phyloP scores from a whole-genome alignment of 1,140 invertebrate genomes.

The Metopolophium dirhodum region DNA sequence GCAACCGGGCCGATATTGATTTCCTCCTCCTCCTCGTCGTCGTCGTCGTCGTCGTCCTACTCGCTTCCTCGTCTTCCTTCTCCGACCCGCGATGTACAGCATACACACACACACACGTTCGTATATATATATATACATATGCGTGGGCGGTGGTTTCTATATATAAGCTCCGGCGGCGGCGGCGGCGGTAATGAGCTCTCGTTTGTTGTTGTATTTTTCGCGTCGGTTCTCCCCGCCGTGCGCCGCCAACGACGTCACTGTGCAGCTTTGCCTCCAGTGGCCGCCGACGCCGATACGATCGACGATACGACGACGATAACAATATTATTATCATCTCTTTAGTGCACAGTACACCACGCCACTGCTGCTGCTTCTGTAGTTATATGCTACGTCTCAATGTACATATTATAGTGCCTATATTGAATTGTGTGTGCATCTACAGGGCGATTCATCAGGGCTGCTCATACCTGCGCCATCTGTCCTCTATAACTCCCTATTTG shows the following conservation, averaged over 20 bases:
- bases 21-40: neutral
- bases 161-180: neutral
- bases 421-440: neutral
- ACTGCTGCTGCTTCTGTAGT: neutral
- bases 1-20: slow-evolving; percentile 50
- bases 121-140: neutral
- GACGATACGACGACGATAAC: neutral
- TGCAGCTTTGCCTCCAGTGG: neutral
- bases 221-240: neutral
- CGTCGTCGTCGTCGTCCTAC: neutral
- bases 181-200: slow-evolving; percentile 34
- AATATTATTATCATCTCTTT: neutral
- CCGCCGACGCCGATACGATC: neutral
- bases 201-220: slow-evolving; percentile 32
- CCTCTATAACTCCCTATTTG: neutral
- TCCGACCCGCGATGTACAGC: neutral
- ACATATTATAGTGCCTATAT: neutral
- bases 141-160: neutral
- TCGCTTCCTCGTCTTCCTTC: neutral
- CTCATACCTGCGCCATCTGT: neutral
- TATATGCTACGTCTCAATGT: neutral
- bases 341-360: neutral
- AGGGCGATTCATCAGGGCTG: neutral
- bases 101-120: neutral
- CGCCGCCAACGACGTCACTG: neutral